These are phyloP conservation scores for Cordilura impudica DNA, from an alignment of 2,888 invertebrate genomes.

Conservation along the genomic window DNA sequence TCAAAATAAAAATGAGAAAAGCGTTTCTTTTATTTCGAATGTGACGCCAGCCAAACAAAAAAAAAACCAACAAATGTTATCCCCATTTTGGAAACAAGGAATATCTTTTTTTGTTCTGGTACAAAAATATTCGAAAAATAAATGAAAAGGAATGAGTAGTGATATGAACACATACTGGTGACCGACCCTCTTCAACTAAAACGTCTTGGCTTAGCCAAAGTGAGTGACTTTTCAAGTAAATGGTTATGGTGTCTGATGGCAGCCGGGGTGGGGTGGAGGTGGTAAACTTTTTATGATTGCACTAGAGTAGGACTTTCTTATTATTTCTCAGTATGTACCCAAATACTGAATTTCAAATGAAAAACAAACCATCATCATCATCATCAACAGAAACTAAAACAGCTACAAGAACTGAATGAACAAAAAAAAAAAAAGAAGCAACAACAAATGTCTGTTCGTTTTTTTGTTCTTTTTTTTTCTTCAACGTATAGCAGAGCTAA, in stretches of 20 bases:
- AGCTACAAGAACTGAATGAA: slow-evolving; percentile 26
- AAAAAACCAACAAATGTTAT: slow-evolving; percentile 25
- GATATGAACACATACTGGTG: slow-evolving; percentile 37
- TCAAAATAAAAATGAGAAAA: slow-evolving; percentile 20
- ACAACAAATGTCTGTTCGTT: slow-evolving; percentile 39
- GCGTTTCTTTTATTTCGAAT: slow-evolving; percentile 50
- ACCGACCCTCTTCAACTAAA: slow-evolving; percentile 62
- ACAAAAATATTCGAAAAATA: background rate
- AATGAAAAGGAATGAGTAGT: slow-evolving; percentile 12
- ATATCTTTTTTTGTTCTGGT: slow-evolving; percentile 43
- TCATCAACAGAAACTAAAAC: slow-evolving; percentile 24
- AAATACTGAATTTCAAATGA: slow-evolving; percentile 56
- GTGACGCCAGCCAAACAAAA: slow-evolving; percentile 55
- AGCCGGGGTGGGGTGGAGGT: slow-evolving; percentile 13
- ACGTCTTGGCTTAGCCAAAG: slow-evolving; percentile 62
- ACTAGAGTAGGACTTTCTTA: slow-evolving; percentile 25
- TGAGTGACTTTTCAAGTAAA: slow-evolving; percentile 59
- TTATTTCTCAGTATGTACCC: slow-evolving; percentile 18
- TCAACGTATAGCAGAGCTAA: slow-evolving; percentile 30
- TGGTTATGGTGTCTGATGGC: slow-evolving; percentile 10
- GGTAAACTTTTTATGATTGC: slow-evolving; percentile 51
- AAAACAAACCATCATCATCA: slow-evolving; percentile 56
- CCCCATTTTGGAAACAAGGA: slow-evolving; percentile 29
- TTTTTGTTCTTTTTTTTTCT: no score
- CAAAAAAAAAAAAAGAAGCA: background rate